Evolutionary conservation across 2,888 invertebrate species (phyloP).

Genomic region (Schizaphis graminum): DNA sequence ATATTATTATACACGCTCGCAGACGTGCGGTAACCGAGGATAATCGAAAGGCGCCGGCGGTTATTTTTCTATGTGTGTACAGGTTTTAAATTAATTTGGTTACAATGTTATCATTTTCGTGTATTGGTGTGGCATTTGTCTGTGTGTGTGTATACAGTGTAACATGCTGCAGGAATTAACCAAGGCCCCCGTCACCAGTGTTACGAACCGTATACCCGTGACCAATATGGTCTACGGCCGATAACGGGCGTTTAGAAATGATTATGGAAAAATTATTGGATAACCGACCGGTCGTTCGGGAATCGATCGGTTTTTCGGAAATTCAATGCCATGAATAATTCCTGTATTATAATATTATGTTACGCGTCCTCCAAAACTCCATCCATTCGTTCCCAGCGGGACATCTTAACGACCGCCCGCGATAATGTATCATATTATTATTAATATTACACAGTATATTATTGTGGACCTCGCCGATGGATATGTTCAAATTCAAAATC

Average conservation of each 20-base stretch:
- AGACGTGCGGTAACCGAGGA: neutral
- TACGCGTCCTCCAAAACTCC: neutral
- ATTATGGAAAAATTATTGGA: constrained; percentile 8
- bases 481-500: neutral
- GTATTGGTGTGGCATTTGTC: neutral
- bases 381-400: neutral
- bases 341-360: neutral
- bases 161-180: neutral
- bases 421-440: neutral
- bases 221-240: neutral
- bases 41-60: constrained; percentile 17
- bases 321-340: constrained; percentile 46
- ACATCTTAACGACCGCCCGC: neutral
- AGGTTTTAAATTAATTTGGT: constrained; percentile 17
- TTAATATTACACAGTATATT: neutral
- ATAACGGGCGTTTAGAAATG: constrained; percentile 2
- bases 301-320: constrained; percentile 11
- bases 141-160: neutral
- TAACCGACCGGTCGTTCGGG: neutral
- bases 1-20: neutral
- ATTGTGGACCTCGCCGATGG: no score
- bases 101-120: neutral
- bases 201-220: neutral
- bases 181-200: constrained; percentile 21
- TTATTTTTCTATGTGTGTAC: neutral